These are phyloP conservation scores for Diaphora mendica DNA, from an alignment of 2,888 invertebrate genomes.

Conservation along the genomic window DNA sequence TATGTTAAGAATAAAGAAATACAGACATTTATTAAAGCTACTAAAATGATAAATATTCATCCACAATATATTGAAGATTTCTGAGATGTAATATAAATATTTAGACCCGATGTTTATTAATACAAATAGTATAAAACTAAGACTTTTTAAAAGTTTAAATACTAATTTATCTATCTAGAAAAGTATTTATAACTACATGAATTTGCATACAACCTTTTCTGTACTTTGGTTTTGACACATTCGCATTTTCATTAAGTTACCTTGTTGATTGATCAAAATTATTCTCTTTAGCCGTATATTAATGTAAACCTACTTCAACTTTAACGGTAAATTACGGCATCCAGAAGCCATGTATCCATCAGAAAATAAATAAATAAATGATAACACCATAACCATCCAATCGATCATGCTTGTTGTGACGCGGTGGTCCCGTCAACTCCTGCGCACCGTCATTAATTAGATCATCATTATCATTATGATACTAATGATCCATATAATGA, in stretches of 20 bases:
- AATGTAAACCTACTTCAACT: conserved; percentile 4
- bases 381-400: conserved; percentile 57
- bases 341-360: conserved; percentile 43
- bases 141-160: background rate
- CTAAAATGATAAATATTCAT: background rate
- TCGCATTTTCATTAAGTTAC: background rate
- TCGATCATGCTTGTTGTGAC: conserved; percentile 64
- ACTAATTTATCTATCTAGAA: background rate
- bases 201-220: no score
- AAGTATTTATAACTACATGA: background rate
- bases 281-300: background rate
- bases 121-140: no score
- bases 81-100: no score
- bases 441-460: conserved; percentile 65
- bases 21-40: background rate
- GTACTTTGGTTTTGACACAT: background rate
- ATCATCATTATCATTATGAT: conserved; percentile 59
- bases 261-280: background rate
- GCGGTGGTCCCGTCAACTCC: conserved; percentile 61
- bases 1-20: background rate
- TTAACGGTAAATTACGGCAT: conserved; percentile 37
- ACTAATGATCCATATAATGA: conserved; percentile 57
- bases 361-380: conserved; percentile 39
- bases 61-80: no score
- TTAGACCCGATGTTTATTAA: no score